phyloP scores from a whole-genome alignment of 2,797 vertebrate genomes.

The Phrynocephalus vlangalii region DNA sequence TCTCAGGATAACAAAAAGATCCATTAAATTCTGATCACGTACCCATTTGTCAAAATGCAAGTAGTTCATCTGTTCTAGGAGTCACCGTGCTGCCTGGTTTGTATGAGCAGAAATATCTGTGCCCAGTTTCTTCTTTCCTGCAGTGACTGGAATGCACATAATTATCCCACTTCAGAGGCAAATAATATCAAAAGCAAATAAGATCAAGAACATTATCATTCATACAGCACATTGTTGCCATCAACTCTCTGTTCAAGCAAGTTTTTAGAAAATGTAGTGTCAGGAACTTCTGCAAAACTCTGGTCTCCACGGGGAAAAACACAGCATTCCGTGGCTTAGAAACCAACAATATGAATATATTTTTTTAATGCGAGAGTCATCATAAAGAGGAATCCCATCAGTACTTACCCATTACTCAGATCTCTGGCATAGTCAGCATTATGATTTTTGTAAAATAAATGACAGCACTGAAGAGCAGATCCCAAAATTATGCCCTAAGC shows the following conservation, averaged over 20 bases:
- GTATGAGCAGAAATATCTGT: neutral
- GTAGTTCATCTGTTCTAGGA: constrained; percentile 4
- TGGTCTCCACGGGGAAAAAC: constrained; percentile 42
- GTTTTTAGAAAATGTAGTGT: constrained; percentile 39
- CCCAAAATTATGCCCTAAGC: constrained; percentile 65
- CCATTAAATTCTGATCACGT: constrained; percentile 11
- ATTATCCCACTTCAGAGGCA: constrained; percentile 38
- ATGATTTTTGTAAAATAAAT: constrained; percentile 57
- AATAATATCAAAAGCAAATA: constrained; percentile 34
- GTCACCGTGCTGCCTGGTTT: constrained; percentile 24
- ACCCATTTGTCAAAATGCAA: neutral
- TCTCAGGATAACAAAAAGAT: neutral
- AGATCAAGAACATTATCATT: constrained; percentile 43
- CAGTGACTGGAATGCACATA: constrained; percentile 43
- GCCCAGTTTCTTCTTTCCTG: neutral
- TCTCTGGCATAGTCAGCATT: constrained; percentile 52
- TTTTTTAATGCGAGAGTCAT: neutral
- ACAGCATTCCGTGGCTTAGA: constrained; percentile 34
- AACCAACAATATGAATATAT: constrained; percentile 34
- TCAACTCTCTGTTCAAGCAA: constrained; percentile 28
- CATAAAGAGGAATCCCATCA: constrained; percentile 50
- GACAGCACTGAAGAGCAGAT: constrained; percentile 51
- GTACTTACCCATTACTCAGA: constrained; percentile 27
- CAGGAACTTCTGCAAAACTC: constrained; percentile 45
- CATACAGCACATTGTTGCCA: constrained; percentile 31